A percentile compares a stretch with the other conserved stretches of the same genome.
Conservation (phyloP, 2,888 invertebrate genomes). For the Drosophila subsilvestris region DNA sequence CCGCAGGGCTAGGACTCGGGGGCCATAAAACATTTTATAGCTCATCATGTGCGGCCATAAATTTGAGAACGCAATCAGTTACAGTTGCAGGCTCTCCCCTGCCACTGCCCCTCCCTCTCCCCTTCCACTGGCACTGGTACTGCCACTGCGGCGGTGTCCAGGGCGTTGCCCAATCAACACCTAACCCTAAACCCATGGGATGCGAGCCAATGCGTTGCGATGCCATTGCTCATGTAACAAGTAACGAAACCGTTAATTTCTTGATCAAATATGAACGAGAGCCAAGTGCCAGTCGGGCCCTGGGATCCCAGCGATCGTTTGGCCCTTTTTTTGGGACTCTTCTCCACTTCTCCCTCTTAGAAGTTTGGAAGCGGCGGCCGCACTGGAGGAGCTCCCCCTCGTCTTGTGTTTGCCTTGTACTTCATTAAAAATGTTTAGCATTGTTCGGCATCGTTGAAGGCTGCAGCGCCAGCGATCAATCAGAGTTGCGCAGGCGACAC, state of each 20-base stretch:
- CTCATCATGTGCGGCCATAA: conserved; percentile 79
- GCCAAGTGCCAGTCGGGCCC: background rate
- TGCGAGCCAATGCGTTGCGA: background rate
- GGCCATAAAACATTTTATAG: conserved; percentile 79
- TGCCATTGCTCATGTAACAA: conserved; percentile 59
- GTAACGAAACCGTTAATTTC: conserved; percentile 70
- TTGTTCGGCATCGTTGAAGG: conserved; percentile 57
- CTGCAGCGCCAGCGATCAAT: conserved; percentile 51
- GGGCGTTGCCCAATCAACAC: conserved; percentile 81
- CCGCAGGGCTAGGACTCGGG: conserved; percentile 38
- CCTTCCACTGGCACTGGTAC: background rate
- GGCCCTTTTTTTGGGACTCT: conserved; percentile 3
- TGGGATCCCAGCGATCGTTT: background rate
- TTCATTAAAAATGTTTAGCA: conserved; percentile 76
- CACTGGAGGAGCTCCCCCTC: no score
- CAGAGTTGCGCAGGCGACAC: conserved; percentile 1
- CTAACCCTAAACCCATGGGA: conserved; percentile 51
- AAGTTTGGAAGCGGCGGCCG: conserved; percentile 3
- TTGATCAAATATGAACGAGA: conserved; percentile 53
- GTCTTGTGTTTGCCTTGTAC: conserved; percentile 54
- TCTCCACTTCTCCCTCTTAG: background rate
- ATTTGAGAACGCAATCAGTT: conserved; percentile 72
- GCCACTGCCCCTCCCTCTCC: background rate
- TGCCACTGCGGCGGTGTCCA: conserved; percentile 49
- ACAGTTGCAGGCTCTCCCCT: conserved; percentile 42